phyloP scores from a whole-genome alignment of 1,140 invertebrate genomes.

The Eurosta solidaginis region DNA sequence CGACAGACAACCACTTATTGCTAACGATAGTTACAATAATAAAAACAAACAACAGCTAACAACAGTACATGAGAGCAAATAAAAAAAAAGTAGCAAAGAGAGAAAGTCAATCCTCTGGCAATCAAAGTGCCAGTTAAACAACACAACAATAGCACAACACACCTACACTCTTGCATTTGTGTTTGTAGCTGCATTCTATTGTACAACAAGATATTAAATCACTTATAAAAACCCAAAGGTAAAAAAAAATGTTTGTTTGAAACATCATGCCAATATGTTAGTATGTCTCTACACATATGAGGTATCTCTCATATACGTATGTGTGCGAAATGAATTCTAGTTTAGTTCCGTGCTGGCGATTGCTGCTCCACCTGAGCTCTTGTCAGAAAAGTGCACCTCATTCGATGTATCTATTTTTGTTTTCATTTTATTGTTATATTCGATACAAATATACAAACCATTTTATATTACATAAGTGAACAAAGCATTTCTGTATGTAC shows the following conservation, averaged over 20 bases:
- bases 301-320: neutral
- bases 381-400: neutral
- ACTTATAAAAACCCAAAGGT: neutral
- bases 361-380: neutral
- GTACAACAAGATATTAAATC: neutral
- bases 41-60: neutral
- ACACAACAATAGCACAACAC: neutral
- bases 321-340: neutral
- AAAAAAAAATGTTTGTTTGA: neutral
- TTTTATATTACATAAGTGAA: too few relatives aligned
- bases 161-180: neutral
- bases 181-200: neutral
- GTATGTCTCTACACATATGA: too few relatives aligned
- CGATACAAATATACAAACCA: neutral
- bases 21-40: neutral
- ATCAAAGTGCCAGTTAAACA: neutral
- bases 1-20: neutral
- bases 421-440: neutral
- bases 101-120: neutral
- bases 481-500: neutral
- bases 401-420: neutral
- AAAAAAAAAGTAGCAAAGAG: neutral
- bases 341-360: neutral
- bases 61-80: neutral
- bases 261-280: neutral